Evolutionary conservation across 1,140 invertebrate genomes (phyloP), one percentile per base, ranked within the genome.

Genomic region (Anadara kagoshimensis): DNA sequence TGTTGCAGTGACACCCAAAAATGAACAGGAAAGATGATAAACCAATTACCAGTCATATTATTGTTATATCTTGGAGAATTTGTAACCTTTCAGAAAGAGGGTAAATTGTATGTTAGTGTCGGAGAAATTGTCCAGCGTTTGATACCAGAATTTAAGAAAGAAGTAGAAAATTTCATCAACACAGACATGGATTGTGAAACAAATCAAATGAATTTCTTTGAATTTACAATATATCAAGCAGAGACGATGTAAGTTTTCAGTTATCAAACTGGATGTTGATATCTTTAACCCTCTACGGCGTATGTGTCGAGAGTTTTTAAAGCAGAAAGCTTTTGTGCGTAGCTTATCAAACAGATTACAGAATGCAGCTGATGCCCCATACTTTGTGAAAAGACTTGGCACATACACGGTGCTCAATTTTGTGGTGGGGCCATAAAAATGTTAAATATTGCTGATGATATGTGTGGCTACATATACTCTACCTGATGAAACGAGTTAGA

Each of bases 401-500:
- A 71, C 59, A 71, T 26, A 71, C 61, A 1, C 51, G 61, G 45
- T 71, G 69, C 43, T 71, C 69, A 36, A 63, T 63, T n/a, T 22
- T 71, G 69, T 36, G 69, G 69, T 22, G 69, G 69, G 16, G 61
- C 49, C 16, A 24, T 71, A 1, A 44, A 57, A 22, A 20, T 41
- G 14, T 14, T 20, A 22, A 24, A 54, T 11, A 41, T 43, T 20
- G 18, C 44, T 4, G 69, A 71, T 57, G 43, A 24, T 71, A 71
- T 26, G 36, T 59, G 63, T 47, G 36, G 18, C 16, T 71, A n/a
- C 49, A 63, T 57, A n/a, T 41, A 12, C 49, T 36, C 29, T 36
- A 36, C 29, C 29, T 36, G 29, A 36, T 3, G 29, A 36, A 36
- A 36, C 29, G 29, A 36, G 7, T 36, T 7, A 36, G 29, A 36